These are phyloP conservation scores for Eulacestoma nigropectus DNA, from an alignment of 2,113 vertebrate genomes.

Conservation along the genomic window DNA sequence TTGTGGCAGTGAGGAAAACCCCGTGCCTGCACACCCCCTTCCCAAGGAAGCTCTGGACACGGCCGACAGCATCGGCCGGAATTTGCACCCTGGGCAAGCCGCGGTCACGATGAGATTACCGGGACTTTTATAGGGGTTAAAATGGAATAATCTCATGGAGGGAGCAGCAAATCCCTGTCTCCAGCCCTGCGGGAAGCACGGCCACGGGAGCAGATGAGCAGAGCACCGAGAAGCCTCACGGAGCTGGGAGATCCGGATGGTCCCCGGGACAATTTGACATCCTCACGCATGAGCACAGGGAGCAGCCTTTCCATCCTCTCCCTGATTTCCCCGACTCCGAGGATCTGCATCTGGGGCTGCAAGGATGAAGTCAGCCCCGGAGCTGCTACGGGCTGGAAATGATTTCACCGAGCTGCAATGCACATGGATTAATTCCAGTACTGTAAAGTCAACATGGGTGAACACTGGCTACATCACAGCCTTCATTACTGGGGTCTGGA, in stretches of 20 bases:
- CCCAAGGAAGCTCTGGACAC: background rate
- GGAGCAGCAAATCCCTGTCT: background rate
- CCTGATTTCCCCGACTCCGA: background rate
- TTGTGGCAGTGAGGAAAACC: background rate
- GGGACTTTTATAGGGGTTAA: background rate
- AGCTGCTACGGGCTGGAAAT: slow-evolving; percentile 79
- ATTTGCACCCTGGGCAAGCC: background rate
- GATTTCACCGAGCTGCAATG: slow-evolving; percentile 84
- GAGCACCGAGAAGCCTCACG: accelerated
- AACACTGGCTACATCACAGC: slow-evolving; percentile 68
- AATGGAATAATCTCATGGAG: background rate
- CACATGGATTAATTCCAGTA: slow-evolving; percentile 83
- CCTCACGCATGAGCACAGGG: accelerated
- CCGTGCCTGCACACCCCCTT: background rate
- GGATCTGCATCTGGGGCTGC: slow-evolving; percentile 57
- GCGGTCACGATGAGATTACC: accelerated
- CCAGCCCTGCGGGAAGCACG: background rate
- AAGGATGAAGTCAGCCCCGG: slow-evolving; percentile 72
- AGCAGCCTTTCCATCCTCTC: background rate
- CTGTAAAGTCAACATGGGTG: slow-evolving; percentile 83
- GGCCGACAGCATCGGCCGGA: accelerated
- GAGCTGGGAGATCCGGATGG: background rate
- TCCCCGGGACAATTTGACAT: background rate
- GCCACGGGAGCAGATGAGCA: background rate
- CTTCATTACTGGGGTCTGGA: slow-evolving; percentile 75